A percentile compares a stretch with the other conserved stretches of the same genome.
These are phyloP conservation scores for Patella pellucida DNA, from an alignment of 2,888 invertebrate genomes.

Conservation along the genomic window DNA sequence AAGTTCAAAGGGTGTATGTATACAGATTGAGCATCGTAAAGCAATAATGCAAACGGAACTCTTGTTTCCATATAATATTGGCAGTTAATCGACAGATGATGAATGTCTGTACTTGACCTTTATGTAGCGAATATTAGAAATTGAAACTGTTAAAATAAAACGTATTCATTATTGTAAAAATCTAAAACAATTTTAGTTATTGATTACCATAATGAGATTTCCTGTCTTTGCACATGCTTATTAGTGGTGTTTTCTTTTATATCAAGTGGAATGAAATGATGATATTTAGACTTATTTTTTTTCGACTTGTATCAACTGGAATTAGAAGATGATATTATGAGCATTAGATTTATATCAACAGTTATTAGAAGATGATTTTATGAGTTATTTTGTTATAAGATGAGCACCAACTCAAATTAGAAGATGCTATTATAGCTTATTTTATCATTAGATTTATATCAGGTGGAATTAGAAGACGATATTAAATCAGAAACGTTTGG, in stretches of 20 bases:
- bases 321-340: neutral
- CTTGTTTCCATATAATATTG: no score
- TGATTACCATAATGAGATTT: no score
- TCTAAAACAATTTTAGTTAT: no score
- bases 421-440: conserved; percentile 40
- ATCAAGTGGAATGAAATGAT: neutral
- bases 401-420: conserved; percentile 37
- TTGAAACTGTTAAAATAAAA: no score
- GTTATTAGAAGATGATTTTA: conserved; percentile 46
- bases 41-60: no score
- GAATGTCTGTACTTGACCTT: no score
- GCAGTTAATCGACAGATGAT: no score
- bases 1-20: no score
- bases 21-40: no score
- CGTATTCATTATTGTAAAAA: no score
- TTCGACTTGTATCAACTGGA: neutral
- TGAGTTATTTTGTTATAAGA: conserved; percentile 18
- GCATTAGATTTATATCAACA: neutral
- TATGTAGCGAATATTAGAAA: no score
- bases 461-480: conserved; percentile 47
- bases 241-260: neutral
- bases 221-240: neutral
- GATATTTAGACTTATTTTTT: neutral
- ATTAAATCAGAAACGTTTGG: conserved; percentile 47
- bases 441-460: conserved; percentile 24